Percentiles rank a stretch among this genome's conserved stretches.
Conservation (phyloP, 1,140 invertebrate species). For the Formica exsecta region DNA sequence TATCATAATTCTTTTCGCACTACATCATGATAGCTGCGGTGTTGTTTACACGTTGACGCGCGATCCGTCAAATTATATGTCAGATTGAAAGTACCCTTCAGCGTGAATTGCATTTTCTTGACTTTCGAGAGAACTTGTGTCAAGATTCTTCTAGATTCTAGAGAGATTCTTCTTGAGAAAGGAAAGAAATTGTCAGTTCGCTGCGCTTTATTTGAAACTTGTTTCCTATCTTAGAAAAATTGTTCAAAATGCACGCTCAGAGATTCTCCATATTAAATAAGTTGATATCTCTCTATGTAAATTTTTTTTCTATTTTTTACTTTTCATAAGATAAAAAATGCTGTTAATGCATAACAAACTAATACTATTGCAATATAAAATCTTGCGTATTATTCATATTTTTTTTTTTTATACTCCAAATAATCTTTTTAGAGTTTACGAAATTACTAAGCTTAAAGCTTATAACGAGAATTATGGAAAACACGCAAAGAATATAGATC, state of each 20-base stretch:
- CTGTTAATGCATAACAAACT: no score
- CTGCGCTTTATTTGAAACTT: neutral
- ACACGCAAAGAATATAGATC: conserved; percentile 34
- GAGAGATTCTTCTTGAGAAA: conserved; percentile 1
- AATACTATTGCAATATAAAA: neutral
- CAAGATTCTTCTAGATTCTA: conserved; percentile 23
- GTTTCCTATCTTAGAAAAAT: conserved; percentile 6
- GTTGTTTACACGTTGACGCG: conserved; percentile 2
- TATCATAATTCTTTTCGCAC: neutral
- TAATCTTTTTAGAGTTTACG: neutral
- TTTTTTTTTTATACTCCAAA: neutral
- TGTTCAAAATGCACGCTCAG: neutral
- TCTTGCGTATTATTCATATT: neutral
- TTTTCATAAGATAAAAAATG: neutral
- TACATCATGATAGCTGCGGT: conserved; percentile 10
- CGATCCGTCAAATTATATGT: conserved; percentile 35
- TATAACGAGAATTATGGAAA: conserved; percentile 6
- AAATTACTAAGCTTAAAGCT: conserved; percentile 11
- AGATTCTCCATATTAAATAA: neutral
- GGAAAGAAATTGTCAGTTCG: neutral
- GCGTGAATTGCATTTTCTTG: conserved; percentile 51
- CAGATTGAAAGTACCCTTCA: conserved; percentile 43
- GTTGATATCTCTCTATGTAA: neutral
- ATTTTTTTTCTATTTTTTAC: neutral
- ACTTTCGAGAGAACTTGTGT: conserved; percentile 9